Percentiles rank a stretch among this genome's conserved stretches.
Conservation (phyloP, 2,113 vertebrate genomes). For the Tetrao urogallus region DNA sequence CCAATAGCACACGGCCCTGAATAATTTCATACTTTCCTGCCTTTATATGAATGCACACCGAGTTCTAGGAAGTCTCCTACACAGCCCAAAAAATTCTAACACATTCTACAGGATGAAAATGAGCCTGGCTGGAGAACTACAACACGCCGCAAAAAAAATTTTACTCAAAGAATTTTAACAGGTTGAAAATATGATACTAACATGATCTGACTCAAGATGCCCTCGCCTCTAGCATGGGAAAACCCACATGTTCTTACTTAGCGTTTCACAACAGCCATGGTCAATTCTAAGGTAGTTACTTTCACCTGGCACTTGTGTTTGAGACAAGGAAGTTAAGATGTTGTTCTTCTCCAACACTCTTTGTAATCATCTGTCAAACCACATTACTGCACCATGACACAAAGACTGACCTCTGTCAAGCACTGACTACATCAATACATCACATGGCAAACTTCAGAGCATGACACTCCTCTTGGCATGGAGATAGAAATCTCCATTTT, state of each 20-base stretch:
- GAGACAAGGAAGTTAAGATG: background rate
- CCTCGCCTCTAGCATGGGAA: background rate
- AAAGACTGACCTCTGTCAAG: background rate
- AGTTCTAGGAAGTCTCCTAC: rapidly evolving
- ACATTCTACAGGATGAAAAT: background rate
- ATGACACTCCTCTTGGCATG: background rate
- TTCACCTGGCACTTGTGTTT: background rate
- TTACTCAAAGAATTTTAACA: background rate
- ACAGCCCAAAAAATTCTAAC: background rate
- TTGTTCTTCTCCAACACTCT: background rate
- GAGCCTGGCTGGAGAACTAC: background rate
- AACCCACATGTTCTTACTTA: background rate
- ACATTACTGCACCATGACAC: rapidly evolving
- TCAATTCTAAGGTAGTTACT: background rate
- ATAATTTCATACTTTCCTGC: background rate
- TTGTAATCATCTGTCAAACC: background rate
- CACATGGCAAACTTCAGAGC: background rate
- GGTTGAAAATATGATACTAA: background rate
- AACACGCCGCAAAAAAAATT: background rate
- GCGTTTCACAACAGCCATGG: background rate
- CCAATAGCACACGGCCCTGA: background rate
- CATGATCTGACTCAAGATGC: background rate
- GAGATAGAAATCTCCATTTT: rapidly evolving
- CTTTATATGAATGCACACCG: background rate
- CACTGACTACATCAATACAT: background rate